Percentiles rank a stretch among this genome's conserved stretches.
Conservation (phyloP, 2,113 vertebrate species). For the Oxyura jamaicensis region DNA sequence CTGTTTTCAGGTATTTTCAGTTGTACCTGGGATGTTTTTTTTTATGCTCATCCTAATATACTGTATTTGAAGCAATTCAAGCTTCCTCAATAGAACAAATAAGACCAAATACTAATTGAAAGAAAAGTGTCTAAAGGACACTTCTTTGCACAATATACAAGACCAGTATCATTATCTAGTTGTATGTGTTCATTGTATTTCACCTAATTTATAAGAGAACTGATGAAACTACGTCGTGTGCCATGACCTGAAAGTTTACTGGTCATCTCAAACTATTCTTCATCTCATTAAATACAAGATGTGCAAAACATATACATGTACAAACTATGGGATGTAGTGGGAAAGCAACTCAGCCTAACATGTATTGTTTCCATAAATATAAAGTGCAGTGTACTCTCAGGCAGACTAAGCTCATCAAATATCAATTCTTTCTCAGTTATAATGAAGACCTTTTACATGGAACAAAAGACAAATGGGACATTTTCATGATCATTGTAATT, state of each 20-base stretch:
- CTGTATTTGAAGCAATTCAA: not conserved
- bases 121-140: not conserved
- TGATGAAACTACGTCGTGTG: not conserved
- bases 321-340: not conserved
- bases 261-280: not conserved
- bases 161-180: not conserved
- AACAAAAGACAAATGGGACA: not conserved
- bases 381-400: not conserved
- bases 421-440: slow-evolving; percentile 10
- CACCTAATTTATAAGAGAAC: not conserved
- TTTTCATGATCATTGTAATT: not conserved
- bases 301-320: not conserved
- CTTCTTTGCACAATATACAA: not conserved
- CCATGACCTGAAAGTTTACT: not conserved
- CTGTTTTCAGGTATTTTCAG: not conserved
- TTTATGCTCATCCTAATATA: not conserved
- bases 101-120: not conserved
- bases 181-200: not conserved
- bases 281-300: not conserved
- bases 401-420: slow-evolving; percentile 20
- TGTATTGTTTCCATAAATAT: not conserved
- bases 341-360: not conserved
- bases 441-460: not conserved
- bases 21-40: not conserved
- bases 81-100: not conserved